Evolutionary conservation across 2,113 vertebrate species (phyloP).

Genomic region (Carassius carassius): DNA sequence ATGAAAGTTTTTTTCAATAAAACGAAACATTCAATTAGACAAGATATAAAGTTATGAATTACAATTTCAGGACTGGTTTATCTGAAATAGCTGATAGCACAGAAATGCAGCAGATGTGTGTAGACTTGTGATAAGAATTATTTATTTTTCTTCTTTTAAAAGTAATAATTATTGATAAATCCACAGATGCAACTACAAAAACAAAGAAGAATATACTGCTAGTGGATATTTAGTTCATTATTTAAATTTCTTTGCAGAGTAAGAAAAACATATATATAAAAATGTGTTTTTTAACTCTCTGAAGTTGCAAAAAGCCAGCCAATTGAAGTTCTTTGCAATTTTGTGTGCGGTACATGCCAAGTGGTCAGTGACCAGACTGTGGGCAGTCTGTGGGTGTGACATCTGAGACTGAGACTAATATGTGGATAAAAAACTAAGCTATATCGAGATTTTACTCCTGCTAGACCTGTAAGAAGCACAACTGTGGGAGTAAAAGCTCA

Average conservation of each 20-base stretch:
- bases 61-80: too few species aligned
- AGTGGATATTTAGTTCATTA: too few species aligned
- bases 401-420: constrained; percentile 4
- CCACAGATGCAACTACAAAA: too few species aligned
- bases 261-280: not conserved
- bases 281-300: not conserved
- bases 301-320: not conserved
- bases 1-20: too few species aligned
- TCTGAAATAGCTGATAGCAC: too few species aligned
- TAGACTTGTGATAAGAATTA: too few species aligned
- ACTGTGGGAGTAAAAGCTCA: constrained; percentile 3
- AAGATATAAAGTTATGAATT: too few species aligned
- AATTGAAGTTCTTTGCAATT: not conserved
- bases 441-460: not conserved
- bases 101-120: too few species aligned
- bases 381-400: not conserved
- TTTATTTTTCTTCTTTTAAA: too few species aligned
- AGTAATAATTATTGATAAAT: too few species aligned
- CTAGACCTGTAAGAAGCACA: constrained; percentile 1
- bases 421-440: not conserved
- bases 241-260: not conserved
- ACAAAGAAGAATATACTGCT: too few species aligned
- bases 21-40: too few species aligned
- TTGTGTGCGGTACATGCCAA: not conserved
- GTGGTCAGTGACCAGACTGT: not conserved